Evolutionary conservation across 2,797 vertebrate genomes (phyloP).

Genomic region (Odontamblyopus lacepedii): DNA sequence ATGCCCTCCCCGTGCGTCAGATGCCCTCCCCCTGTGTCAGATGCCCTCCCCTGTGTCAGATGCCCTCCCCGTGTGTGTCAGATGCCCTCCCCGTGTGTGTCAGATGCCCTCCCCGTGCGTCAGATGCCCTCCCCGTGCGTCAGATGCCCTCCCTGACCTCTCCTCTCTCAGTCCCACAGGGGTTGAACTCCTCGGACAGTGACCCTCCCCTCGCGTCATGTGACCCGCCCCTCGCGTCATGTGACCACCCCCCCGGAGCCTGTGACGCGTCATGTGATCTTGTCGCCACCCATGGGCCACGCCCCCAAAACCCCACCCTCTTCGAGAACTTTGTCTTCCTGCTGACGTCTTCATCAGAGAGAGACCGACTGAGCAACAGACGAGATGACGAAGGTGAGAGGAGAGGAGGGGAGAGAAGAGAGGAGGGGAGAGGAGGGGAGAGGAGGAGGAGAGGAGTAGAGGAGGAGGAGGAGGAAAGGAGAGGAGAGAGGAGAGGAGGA

Average conservation of each 20-base stretch:
- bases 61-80: too few species aligned
- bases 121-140: too few species aligned
- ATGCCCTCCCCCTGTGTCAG: too few species aligned
- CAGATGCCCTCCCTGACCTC: neutral
- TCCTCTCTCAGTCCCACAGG: conserved; percentile 53
- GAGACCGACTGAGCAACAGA: conserved; percentile 80
- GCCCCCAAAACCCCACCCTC: conserved; percentile 87
- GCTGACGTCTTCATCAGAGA: conserved; percentile 88
- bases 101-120: too few species aligned
- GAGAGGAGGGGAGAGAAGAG: neutral
- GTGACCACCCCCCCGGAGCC: neutral
- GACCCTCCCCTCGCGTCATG: conserved; percentile 61
- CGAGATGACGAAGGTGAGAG: conserved; percentile 62
- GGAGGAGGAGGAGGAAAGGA: neutral
- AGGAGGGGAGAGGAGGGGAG: neutral
- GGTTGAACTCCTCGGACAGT: conserved; percentile 79
- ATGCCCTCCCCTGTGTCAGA: too few species aligned
- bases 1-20: too few species aligned
- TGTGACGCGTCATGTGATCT: conserved; percentile 47
- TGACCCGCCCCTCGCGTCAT: conserved; percentile 50
- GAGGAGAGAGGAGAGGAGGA: too few species aligned
- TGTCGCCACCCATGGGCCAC: conserved; percentile 82
- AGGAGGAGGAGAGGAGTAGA: neutral
- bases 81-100: too few species aligned
- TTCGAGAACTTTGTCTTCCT: conserved; percentile 97